phyloP scores from a whole-genome alignment of 2,113 vertebrate genomes.

The Aspiorhynchus laticeps region DNA sequence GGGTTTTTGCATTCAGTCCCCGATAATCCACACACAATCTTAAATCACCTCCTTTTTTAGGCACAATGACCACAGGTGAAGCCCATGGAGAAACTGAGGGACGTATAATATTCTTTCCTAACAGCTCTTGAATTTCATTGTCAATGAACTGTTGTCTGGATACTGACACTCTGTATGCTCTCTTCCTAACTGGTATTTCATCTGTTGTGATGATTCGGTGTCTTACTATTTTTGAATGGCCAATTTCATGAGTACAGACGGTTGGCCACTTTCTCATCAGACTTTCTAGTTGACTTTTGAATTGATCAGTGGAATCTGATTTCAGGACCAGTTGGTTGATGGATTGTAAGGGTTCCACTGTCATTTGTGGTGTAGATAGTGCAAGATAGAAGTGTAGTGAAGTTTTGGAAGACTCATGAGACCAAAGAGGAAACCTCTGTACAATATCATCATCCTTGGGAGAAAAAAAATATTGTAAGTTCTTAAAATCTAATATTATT shows the following conservation, averaged over 20 bases:
- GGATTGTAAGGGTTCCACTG: neutral
- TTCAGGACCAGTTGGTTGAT: neutral
- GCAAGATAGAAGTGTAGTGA: neutral
- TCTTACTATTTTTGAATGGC: neutral
- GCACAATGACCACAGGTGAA: neutral
- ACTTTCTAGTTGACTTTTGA: neutral
- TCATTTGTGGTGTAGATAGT: neutral
- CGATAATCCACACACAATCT: neutral
- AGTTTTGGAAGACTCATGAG: neutral
- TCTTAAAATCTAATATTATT: neutral
- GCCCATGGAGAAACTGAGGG: neutral
- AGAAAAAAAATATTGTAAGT: neutral
- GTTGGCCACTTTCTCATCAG: neutral
- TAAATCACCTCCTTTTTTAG: no score
- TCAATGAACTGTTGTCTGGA: neutral
- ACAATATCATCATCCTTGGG: neutral
- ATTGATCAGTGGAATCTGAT: neutral
- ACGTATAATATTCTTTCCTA: neutral
- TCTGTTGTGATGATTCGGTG: neutral
- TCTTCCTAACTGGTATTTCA: neutral
- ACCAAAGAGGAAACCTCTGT: neutral
- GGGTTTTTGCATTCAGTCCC: neutral
- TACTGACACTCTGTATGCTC: neutral
- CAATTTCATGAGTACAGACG: neutral
- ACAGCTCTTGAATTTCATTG: neutral